phyloP scores from a whole-genome alignment of 2,797 vertebrate genomes.

The Columba guinea region DNA sequence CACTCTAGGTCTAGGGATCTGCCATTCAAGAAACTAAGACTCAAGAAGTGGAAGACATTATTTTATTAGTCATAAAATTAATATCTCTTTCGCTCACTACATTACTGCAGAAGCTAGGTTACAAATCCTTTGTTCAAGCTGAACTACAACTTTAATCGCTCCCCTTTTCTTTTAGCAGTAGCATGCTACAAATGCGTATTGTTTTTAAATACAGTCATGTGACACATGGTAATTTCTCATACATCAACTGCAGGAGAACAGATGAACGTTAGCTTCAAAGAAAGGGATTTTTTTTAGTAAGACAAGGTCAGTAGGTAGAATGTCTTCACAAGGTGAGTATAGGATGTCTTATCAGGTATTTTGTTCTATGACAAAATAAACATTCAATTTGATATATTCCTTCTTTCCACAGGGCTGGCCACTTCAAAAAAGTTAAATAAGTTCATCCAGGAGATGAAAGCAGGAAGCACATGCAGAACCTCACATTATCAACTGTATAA shows the following conservation, averaged over 20 bases:
- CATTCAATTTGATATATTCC: not conserved
- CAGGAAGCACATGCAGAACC: not conserved
- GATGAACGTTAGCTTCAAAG: not conserved
- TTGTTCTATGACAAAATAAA: not conserved
- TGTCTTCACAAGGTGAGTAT: not conserved
- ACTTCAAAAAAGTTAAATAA: conserved; percentile 26
- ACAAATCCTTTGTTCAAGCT: not conserved
- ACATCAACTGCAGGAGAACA: not conserved
- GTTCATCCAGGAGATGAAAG: conserved; percentile 19
- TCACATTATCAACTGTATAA: not conserved
- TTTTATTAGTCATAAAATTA: not conserved
- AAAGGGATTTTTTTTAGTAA: not conserved
- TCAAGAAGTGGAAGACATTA: not conserved
- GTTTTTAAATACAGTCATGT: not conserved
- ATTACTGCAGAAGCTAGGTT: not conserved
- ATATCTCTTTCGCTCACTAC: not conserved
- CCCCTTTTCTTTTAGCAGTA: not conserved
- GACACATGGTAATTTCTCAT: not conserved
- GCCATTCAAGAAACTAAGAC: not conserved
- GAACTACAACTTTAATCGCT: not conserved
- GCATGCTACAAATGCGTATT: not conserved
- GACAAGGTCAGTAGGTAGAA: not conserved
- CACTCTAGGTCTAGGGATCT: not conserved
- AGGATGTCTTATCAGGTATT: not conserved
- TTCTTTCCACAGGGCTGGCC: not conserved